Percentiles rank a stretch among this genome's conserved stretches.
These are phyloP conservation scores for Dascillus cervinus DNA, from an alignment of 2,888 invertebrate species.

Conservation along the genomic window DNA sequence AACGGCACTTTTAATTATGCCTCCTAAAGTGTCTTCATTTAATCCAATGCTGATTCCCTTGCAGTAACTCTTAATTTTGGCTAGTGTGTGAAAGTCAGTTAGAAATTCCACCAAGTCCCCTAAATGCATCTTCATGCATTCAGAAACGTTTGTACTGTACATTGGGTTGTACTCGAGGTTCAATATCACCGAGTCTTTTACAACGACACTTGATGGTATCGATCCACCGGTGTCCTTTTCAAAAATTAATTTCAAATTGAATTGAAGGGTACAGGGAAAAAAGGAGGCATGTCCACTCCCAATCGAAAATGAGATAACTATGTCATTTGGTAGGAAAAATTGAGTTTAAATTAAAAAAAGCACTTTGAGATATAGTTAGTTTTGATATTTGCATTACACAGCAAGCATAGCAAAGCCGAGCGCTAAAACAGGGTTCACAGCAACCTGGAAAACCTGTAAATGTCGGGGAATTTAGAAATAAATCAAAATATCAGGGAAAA, in stretches of 20 bases:
- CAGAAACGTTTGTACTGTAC: slow-evolving; percentile 79
- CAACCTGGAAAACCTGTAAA: no score
- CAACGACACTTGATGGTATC: slow-evolving; percentile 66
- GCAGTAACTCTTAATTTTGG: slow-evolving; percentile 82
- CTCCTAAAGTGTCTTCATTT: slow-evolving; percentile 94
- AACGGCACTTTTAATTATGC: slow-evolving; percentile 91
- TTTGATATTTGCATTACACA: no score
- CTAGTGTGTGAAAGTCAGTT: slow-evolving; percentile 91
- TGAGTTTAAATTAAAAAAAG: no score
- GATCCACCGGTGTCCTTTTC: slow-evolving; percentile 81
- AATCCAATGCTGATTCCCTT: slow-evolving; percentile 60
- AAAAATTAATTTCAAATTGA: slow-evolving; percentile 12
- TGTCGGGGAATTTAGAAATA: no score
- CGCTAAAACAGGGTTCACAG: no score
- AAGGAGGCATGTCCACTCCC: no score
- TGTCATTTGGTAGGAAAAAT: no score
- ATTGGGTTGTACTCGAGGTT: slow-evolving; percentile 43
- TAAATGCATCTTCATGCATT: slow-evolving; percentile 88
- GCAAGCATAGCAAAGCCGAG: no score
- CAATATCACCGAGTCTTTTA: slow-evolving; percentile 47
- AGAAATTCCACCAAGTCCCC: slow-evolving; percentile 91
- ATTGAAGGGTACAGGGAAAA: slow-evolving; percentile 4
- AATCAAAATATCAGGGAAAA: no score
- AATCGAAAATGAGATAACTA: no score
- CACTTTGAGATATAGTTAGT: background rate